A percentile compares a stretch with the other conserved stretches of the same genome.
Conservation (phyloP, 2,888 invertebrate species). For the Quadroppia sp. region DNA sequence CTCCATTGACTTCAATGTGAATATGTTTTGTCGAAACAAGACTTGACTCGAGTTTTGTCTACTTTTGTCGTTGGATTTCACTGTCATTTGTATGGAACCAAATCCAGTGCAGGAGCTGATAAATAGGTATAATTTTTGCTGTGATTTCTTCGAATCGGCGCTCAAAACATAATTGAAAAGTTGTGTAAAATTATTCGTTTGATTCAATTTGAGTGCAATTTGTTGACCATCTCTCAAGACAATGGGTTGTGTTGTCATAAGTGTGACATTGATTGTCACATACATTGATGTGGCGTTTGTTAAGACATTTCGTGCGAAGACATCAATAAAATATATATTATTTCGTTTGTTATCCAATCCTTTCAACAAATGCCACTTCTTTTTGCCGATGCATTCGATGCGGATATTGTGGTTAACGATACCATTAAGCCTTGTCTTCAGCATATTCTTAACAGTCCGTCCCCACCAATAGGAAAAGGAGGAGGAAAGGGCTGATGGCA, state of each 20-base stretch:
- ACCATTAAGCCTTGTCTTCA: slow-evolving; percentile 10
- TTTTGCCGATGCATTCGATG: slow-evolving; percentile 57
- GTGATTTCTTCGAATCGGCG: neutral
- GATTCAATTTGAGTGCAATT: neutral
- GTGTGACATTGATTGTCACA: neutral
- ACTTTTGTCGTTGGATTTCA: neutral
- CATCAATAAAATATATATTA: slow-evolving; percentile 57
- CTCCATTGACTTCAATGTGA: neutral
- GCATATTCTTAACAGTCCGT: slow-evolving; percentile 42
- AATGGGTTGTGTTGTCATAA: neutral
- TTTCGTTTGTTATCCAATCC: slow-evolving; percentile 55
- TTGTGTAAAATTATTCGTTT: slow-evolving; percentile 17
- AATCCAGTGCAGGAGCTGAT: slow-evolving; percentile 5
- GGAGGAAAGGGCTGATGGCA: slow-evolving; percentile 48
- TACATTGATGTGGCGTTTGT: slow-evolving; percentile 58
- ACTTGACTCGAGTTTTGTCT: neutral
- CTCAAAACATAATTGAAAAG: neutral
- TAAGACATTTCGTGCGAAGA: slow-evolving; percentile 58
- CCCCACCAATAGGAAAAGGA: slow-evolving; percentile 52
- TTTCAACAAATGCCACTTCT: slow-evolving; percentile 57
- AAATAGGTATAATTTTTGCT: neutral
- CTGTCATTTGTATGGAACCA: neutral
- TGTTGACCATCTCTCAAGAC: neutral
- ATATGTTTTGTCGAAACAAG: neutral
- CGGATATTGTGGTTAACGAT: slow-evolving; percentile 49